A percentile compares a stretch with the other conserved stretches of the same genome.
These are phyloP conservation scores for Amphiduros pacificus DNA, from an alignment of 2,888 invertebrate genomes.

Conservation along the genomic window DNA sequence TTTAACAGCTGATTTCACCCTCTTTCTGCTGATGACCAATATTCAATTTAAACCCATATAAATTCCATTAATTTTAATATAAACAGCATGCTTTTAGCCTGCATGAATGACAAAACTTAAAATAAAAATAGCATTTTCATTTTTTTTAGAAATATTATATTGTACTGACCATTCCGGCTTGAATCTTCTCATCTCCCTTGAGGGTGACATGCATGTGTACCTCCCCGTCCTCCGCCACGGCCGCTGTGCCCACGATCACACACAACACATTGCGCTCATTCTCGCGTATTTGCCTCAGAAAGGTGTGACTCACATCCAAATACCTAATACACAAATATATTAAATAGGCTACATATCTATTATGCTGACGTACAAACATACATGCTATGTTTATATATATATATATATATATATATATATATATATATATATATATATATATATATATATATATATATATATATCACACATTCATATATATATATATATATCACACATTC, in stretches of 20 bases:
- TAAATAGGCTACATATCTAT: not conserved
- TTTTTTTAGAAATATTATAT: too few relatives aligned
- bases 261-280: constrained; percentile 12
- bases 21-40: too few relatives aligned
- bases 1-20: too few relatives aligned
- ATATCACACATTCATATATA: too few relatives aligned
- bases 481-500: too few relatives aligned
- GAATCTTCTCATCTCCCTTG: constrained; percentile 1
- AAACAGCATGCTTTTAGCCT: too few relatives aligned
- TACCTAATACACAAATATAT: not conserved
- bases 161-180: constrained; percentile 2
- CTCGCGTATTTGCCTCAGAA: constrained; percentile 1
- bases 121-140: not conserved
- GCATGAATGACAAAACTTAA: too few relatives aligned
- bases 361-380: not conserved
- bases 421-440: too few relatives aligned
- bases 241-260: constrained; percentile 4
- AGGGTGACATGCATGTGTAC: constrained; percentile 2
- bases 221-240: not conserved
- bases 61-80: too few relatives aligned
- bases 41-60: too few relatives aligned
- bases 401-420: too few relatives aligned
- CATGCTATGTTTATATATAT: not conserved
- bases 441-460: too few relatives aligned
- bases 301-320: constrained; percentile 8